Percentiles rank a stretch among this genome's conserved stretches.
Evolutionary conservation across 2,797 vertebrate species (phyloP).

Genomic region (Coluber constrictor): DNA sequence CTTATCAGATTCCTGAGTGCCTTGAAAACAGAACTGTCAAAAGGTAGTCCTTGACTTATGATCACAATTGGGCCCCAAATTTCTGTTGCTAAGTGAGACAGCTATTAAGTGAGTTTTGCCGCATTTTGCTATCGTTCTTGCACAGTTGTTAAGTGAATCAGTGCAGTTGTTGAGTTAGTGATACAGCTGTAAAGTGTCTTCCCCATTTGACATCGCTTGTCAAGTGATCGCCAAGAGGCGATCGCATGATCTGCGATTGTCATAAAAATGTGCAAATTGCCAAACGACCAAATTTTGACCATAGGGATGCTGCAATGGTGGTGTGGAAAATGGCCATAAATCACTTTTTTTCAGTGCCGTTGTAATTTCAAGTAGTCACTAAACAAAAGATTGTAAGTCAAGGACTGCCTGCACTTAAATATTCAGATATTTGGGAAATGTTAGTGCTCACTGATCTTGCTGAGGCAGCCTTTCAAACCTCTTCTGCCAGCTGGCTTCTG

Average conservation of each 20-base stretch:
- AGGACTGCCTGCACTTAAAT: not conserved
- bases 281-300: not conserved
- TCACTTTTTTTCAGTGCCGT: not conserved
- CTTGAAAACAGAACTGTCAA: not conserved
- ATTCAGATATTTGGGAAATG: constrained; percentile 18
- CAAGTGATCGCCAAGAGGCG: too few relatives aligned
- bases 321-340: not conserved
- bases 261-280: not conserved
- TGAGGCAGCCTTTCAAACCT: constrained; percentile 64
- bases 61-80: not conserved
- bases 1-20: not conserved
- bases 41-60: not conserved
- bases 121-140: not conserved
- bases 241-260: not conserved
- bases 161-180: not conserved
- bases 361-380: not conserved
- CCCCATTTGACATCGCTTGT: not conserved
- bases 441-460: constrained; percentile 68
- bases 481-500: constrained; percentile 45
- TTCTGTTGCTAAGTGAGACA: not conserved
- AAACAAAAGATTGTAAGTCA: not conserved
- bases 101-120: not conserved
- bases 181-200: not conserved
- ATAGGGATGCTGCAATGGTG: not conserved
- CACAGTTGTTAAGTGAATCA: not conserved